Evolutionary conservation across 2,888 invertebrate genomes (phyloP).

Genomic region (Timema cristinae): DNA sequence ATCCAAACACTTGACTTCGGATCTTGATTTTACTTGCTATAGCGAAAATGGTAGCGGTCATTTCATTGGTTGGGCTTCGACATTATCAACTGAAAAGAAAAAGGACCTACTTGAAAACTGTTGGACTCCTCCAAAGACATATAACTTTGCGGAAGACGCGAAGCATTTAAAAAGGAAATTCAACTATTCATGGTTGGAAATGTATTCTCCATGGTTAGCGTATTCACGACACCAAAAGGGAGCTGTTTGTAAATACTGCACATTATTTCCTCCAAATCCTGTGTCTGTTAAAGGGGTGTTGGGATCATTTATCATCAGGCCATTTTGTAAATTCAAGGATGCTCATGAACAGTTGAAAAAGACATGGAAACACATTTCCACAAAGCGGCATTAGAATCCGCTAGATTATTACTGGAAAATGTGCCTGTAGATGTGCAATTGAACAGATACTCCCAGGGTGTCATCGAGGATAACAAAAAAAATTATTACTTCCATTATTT

Average conservation of each 20-base stretch:
- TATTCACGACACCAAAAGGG: slow-evolving; percentile 32
- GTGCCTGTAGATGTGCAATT: slow-evolving; percentile 31
- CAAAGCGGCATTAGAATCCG: slow-evolving; percentile 34
- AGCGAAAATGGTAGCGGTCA: slow-evolving; percentile 31
- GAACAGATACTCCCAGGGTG: slow-evolving; percentile 26
- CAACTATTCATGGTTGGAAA: slow-evolving; percentile 5
- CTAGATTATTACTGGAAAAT: slow-evolving; percentile 35
- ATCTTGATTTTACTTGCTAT: slow-evolving; percentile 30
- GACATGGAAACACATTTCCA: slow-evolving; percentile 34
- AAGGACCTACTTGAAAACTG: too few species aligned
- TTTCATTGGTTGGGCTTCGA: slow-evolving; percentile 21
- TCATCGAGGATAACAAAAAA: slow-evolving; percentile 30
- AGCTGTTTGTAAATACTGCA: slow-evolving; percentile 35
- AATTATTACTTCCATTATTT: slow-evolving; percentile 33
- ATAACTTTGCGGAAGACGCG: too few species aligned
- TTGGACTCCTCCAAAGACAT: neutral
- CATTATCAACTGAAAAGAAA: slow-evolving; percentile 2
- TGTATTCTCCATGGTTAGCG: neutral
- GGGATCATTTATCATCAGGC: slow-evolving; percentile 36
- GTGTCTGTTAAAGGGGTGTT: slow-evolving; percentile 33
- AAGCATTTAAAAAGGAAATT: neutral
- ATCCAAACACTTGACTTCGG: slow-evolving; percentile 33
- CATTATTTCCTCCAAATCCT: slow-evolving; percentile 34
- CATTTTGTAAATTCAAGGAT: slow-evolving; percentile 36
- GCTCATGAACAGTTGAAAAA: slow-evolving; percentile 35